Percentiles rank a stretch among this genome's conserved stretches.
phyloP scores from a whole-genome alignment of 2,797 vertebrate genomes.

The Lacerta viridis region DNA sequence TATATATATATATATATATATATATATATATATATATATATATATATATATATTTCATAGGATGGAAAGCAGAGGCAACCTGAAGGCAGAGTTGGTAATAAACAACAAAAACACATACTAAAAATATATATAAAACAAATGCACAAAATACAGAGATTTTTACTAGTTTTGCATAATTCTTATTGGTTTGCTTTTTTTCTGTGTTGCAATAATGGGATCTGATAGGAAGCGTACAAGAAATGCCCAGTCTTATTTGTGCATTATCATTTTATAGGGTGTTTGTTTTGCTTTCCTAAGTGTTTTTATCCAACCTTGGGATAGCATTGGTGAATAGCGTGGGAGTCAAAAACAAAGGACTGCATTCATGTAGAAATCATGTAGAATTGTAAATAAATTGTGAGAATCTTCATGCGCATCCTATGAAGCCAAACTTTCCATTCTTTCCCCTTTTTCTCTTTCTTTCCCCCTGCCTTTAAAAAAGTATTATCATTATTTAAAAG shows the following conservation, averaged over 20 bases:
- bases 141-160: background rate
- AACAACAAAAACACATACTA: background rate
- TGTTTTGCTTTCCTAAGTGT: background rate
- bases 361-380: slow-evolving; percentile 14
- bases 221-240: background rate
- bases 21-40: too few species aligned
- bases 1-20: background rate
- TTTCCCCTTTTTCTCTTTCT: background rate
- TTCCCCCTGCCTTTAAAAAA: background rate
- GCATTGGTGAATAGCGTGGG: slow-evolving; percentile 7
- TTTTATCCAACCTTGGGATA: background rate
- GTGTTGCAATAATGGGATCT: background rate
- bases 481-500: background rate
- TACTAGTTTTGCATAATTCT: background rate
- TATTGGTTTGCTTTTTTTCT: background rate
- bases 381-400: background rate
- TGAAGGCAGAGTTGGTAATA: background rate
- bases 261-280: background rate
- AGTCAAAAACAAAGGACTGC: slow-evolving; percentile 44
- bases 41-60: background rate
- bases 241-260: background rate
- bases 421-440: background rate
- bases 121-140: background rate
- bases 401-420: background rate
- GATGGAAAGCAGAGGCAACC: background rate